phyloP scores from a whole-genome alignment of 1,140 invertebrate genomes.

The Chymomyza costata region DNA sequence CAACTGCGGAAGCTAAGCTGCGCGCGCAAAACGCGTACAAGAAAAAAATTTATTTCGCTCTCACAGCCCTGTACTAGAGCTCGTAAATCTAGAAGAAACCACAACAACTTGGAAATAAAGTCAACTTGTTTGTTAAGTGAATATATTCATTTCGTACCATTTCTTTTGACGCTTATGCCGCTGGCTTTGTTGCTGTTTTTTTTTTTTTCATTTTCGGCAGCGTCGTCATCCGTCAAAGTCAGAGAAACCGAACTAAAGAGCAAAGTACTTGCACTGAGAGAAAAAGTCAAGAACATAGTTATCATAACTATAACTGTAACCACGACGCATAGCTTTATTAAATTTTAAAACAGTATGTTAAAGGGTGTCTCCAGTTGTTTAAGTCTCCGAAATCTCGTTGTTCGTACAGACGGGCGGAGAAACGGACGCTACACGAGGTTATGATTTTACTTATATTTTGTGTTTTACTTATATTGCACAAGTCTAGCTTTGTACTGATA shows the following conservation, averaged over 20 bases:
- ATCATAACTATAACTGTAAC: no score
- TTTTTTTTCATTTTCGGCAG: constrained; percentile 3
- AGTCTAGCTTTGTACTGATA: no score
- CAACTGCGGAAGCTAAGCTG: constrained; percentile 55
- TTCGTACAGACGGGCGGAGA: no score
- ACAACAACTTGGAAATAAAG: constrained; percentile 50
- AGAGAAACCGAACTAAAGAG: no score
- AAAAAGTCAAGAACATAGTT: no score
- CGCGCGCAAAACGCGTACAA: constrained; percentile 28
- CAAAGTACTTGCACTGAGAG: constrained; percentile 40
- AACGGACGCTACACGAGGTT: no score
- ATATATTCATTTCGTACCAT: constrained; percentile 64
- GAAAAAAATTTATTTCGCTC: neutral
- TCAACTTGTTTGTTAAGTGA: constrained; percentile 72
- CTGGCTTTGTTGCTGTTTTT: constrained; percentile 8
- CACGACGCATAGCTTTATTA: no score
- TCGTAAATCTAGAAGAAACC: constrained; percentile 59
- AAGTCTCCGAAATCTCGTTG: no score
- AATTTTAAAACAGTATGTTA: no score
- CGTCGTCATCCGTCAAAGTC: constrained; percentile 18
- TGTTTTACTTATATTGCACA: no score
- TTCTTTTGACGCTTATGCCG: constrained; percentile 34
- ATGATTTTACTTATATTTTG: no score
- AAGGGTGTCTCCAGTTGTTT: no score
- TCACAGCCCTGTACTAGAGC: constrained; percentile 17